Base-by-base conservation (phyloP, 1,140 invertebrate genomes). In the Hylaeus anthracinus region DNA sequence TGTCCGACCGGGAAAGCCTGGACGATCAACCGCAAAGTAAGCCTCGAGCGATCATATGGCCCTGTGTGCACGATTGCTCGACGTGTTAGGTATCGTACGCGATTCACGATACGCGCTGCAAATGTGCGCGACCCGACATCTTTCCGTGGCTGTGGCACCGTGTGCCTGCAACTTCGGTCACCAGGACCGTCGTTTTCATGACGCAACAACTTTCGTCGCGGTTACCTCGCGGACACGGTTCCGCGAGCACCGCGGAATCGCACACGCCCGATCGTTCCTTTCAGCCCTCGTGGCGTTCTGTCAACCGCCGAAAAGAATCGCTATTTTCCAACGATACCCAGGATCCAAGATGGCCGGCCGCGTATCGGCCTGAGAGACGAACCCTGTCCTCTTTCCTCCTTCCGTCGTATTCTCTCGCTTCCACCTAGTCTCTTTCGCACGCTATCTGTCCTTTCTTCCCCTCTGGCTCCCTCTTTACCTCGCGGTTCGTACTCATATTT, bases 1-100 rank as follows among this genome's bases (percentile, higher is more conserved):
- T 95, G 94, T 95, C 94, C 90, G 94, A 95, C 92, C 94, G 93
- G 84, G 94, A 94, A 91, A 95, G 94, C 90, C 93, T 94, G 89
- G 94, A 95, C 93, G 94, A 95, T 89, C 94, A 94, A 90, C 93
- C 93, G 86, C 94, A 94, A 93, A 94, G 94, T 94, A 93, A 93
- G 94, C 74, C 78, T n/a, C 51, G 56, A 9, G 56, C 26, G 61
- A 53, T 69, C 45, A 14, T 43, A 53, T 39, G 61, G 53, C 53
- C 39, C 48, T 53, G 3, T 26, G 3, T 65, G 67, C 37, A 73
- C 79, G 48, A 45, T 65, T 43, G 74, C 48, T 69, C 51, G 15
- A 61, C 55, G 9, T 58, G 43, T 69, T n/a, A 5, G 15, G 41
- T 64, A 64, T 55, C 41, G 69, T 51, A 39, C 9, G 48, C 41